Base-by-base conservation (phyloP, 2,888 invertebrate species). In the Pristionchus exspectatus region DNA sequence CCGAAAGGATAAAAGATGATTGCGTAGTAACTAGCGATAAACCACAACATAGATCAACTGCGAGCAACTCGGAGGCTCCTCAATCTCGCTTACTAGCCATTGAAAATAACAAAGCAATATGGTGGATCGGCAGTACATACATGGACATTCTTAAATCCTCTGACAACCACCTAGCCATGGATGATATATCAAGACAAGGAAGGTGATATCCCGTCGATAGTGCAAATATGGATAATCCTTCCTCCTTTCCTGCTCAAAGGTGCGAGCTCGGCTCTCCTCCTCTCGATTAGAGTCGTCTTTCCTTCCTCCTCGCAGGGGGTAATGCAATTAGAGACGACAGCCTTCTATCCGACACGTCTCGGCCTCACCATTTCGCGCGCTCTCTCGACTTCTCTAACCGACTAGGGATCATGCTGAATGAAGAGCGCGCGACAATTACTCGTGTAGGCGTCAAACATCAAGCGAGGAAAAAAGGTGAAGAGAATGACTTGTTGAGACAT, bases 291-390 rank as follows among this genome's bases (percentile, higher is more conserved):
- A 44, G 14, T 21, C 21, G 44, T n/a, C 77, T 81, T 33, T 33
- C 81, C 81, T 81, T 81, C 63, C 63, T n/a, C 63, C 63, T 63
- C 63, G 24, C 81, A 50, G 50, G 38, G 81, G 81, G 50, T 81
- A 81, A 81, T 81, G 50, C 81, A 81, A 81, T 81, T 81, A 81
- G 81, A 81, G 38, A 50, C 72, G 72, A 38, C 74, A 7, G 16
- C 18, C 30, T 72, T 33, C 74, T 74, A 74, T 74, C 74, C 74
- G 44, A 74, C 74, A 74, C 74, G 30, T 30, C 24, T 74, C 38
- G 9, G 38, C 18, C 33, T 63, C 24, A 7, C n/a, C 63, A n/a
- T 63, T 63, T 63, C 63, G 3, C n/a, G 24, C 21, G 9, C n/a
- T 63, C 63, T 63, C n/a, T n/a, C 9, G 24, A 5, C 9, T 63